Conservation (phyloP, 2,888 invertebrate genomes). For the Rotaria socialis region DNA sequence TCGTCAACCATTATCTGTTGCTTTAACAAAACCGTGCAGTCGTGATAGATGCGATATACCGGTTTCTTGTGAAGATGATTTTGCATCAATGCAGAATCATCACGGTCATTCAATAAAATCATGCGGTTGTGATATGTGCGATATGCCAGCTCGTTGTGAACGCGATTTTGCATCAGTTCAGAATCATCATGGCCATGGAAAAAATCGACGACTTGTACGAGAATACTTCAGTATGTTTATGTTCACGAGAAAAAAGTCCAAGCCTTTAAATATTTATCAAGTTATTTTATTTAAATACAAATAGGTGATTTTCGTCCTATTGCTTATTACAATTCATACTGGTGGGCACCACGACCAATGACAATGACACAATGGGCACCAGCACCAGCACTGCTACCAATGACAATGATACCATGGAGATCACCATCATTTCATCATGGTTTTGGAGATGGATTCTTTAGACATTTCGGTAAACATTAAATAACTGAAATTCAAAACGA, state of each 20-base stretch:
- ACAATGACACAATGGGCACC: too few relatives aligned
- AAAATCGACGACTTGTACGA: neutral
- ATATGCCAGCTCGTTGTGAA: neutral
- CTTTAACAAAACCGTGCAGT: neutral
- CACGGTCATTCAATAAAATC: neutral
- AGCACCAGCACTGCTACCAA: too few relatives aligned
- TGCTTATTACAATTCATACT: neutral
- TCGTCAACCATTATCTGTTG: slow-evolving; percentile 2
- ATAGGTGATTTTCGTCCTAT: neutral
- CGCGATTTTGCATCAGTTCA: neutral
- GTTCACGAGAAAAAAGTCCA: neutral
- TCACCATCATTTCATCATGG: fast-evolving
- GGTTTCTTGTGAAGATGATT: neutral
- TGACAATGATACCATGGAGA: neutral
- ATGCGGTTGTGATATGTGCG: too few relatives aligned
- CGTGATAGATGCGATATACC: neutral
- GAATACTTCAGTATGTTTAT: neutral
- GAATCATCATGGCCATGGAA: neutral
- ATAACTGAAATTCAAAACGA: neutral
- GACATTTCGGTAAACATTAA: neutral
- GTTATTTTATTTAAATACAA: neutral
- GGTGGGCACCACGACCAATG: neutral
- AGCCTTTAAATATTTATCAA: neutral
- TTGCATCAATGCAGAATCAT: neutral
- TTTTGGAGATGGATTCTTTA: neutral